Evolutionary conservation across 2,888 invertebrate species (phyloP).

Genomic region (Machimus rusticus): DNA sequence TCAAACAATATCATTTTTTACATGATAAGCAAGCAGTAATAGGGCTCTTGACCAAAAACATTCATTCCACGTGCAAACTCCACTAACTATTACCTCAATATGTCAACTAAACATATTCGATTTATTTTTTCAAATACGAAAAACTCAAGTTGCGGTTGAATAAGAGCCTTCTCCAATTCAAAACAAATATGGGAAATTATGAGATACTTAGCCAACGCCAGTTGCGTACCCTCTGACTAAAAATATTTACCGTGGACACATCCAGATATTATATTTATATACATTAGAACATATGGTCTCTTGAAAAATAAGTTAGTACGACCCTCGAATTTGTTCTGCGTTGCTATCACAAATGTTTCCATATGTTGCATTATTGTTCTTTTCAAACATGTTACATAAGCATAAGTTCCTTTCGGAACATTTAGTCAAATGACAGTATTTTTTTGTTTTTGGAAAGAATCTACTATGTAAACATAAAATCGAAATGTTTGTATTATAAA

Average conservation of each 20-base stretch:
- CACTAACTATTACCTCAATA: neutral
- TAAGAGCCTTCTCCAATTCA: neutral
- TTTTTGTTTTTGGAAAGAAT: too few species aligned
- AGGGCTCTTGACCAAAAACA: neutral
- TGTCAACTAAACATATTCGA: neutral
- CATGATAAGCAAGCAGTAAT: too few species aligned
- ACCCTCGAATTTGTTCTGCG: neutral
- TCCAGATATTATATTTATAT: neutral
- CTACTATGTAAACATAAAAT: neutral
- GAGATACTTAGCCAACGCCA: neutral
- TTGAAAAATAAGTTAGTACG: neutral
- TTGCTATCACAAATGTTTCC: neutral
- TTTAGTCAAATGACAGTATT: neutral
- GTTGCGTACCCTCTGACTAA: neutral
- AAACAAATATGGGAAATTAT: neutral
- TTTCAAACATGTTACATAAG: neutral
- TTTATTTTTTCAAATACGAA: neutral
- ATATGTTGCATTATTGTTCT: neutral
- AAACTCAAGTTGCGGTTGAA: neutral
- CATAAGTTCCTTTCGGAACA: neutral
- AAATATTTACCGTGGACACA: neutral
- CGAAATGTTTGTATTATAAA: neutral
- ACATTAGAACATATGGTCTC: neutral
- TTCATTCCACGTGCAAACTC: neutral
- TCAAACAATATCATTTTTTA: too few species aligned